phyloP scores from a whole-genome alignment of 2,113 vertebrate species.

The Indri indri region DNA sequence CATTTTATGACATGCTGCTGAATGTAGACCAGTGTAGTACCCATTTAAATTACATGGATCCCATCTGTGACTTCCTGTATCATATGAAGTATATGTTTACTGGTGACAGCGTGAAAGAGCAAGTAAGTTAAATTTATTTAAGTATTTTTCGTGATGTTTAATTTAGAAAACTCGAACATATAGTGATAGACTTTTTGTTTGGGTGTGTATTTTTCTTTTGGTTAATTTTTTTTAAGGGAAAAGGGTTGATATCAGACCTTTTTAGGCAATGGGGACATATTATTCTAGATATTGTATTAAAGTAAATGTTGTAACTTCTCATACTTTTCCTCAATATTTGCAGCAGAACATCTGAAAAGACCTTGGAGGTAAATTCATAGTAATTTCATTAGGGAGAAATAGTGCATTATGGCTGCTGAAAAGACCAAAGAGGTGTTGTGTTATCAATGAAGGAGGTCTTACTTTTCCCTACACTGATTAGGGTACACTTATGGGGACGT shows the following conservation, averaged over 20 bases:
- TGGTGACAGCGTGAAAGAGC: slow-evolving; percentile 98
- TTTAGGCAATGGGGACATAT: neutral
- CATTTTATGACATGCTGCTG: slow-evolving; percentile 99
- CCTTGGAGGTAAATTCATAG: neutral
- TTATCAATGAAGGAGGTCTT: neutral
- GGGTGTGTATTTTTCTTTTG: neutral
- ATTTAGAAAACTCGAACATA: neutral
- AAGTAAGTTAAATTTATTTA: slow-evolving; percentile 84
- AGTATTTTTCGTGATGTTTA: slow-evolving; percentile 5
- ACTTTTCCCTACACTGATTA: neutral
- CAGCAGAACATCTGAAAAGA: neutral
- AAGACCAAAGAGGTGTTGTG: neutral
- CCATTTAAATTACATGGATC: slow-evolving; percentile 96
- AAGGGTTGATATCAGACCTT: neutral
- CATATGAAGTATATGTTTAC: slow-evolving; percentile 99
- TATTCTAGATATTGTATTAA: neutral
- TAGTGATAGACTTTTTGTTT: neutral
- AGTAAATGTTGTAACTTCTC: slow-evolving; percentile 26
- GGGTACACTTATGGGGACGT: no score
- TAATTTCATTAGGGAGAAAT: neutral
- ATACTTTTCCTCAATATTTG: neutral
- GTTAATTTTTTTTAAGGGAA: neutral
- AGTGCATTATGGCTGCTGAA: neutral
- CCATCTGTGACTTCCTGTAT: slow-evolving; percentile 98
- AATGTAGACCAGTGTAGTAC: slow-evolving; percentile 94